Evolutionary conservation across 2,797 vertebrate genomes (phyloP).

Genomic region (Mareca strepera): DNA sequence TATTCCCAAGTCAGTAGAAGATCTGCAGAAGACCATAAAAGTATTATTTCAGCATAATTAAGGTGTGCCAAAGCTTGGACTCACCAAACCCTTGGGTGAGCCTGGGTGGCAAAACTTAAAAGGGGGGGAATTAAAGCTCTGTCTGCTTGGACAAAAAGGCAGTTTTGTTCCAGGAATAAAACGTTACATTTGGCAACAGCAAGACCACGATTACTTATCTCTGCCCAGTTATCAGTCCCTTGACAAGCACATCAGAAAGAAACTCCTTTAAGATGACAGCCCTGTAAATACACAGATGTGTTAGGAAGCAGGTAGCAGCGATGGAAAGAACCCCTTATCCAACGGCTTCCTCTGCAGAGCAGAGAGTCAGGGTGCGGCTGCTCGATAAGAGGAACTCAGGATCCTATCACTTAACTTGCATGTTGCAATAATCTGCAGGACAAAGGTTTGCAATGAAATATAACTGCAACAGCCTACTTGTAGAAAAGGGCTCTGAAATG

Average conservation of each 20-base stretch:
- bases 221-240: background rate
- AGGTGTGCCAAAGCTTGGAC: background rate
- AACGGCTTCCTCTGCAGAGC: background rate
- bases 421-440: background rate
- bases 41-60: background rate
- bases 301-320: background rate
- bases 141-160: background rate
- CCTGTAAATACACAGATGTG: slow-evolving; percentile 17
- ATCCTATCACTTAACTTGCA: background rate
- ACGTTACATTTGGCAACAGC: background rate
- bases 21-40: background rate
- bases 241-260: background rate
- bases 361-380: background rate
- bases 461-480: background rate
- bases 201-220: background rate
- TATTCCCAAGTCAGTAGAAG: background rate
- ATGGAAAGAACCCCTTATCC: background rate
- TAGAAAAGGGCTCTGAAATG: background rate
- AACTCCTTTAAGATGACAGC: background rate
- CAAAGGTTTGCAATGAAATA: slow-evolving; percentile 51
- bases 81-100: background rate
- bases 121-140: background rate
- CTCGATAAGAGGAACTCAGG: background rate
- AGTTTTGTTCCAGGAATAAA: background rate
- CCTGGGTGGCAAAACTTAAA: background rate